Evolutionary conservation across 2,113 vertebrate species (phyloP).

Genomic region (Fulica atra): DNA sequence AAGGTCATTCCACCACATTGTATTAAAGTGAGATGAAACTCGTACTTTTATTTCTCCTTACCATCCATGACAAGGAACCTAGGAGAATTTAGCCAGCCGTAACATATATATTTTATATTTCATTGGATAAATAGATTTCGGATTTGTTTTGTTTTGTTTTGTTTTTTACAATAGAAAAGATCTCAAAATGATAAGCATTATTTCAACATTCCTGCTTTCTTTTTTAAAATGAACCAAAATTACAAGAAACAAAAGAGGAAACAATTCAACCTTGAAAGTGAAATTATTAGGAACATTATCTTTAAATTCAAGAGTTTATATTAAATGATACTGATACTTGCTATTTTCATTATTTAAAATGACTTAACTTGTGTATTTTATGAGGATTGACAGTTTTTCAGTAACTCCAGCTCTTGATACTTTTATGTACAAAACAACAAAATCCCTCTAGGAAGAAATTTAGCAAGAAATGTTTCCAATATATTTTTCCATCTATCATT

Average conservation of each 20-base stretch:
- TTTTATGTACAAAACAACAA: not conserved
- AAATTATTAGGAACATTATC: not conserved
- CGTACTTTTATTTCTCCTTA: not conserved
- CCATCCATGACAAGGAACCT: not conserved
- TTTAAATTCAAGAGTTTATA: not conserved
- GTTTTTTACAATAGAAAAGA: not conserved
- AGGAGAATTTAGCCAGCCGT: not conserved
- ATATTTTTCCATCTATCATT: not conserved
- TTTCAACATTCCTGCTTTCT: not conserved
- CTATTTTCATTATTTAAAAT: not conserved
- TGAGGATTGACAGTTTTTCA: not conserved
- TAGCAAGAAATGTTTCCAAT: not conserved
- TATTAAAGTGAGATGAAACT: not conserved
- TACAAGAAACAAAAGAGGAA: accelerated
- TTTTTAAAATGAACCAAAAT: not conserved
- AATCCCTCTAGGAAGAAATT: not conserved
- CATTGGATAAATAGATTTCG: not conserved
- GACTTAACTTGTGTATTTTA: not conserved
- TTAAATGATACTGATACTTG: not conserved
- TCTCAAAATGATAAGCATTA: not conserved
- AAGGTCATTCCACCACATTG: not conserved
- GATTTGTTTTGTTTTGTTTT: not conserved
- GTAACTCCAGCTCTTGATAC: not conserved
- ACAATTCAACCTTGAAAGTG: not conserved
- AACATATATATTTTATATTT: not conserved